Evolutionary conservation across 30 jellyfish, hydroid and myxozoan species (phyloP).

Genomic region (Aurelia sp.): DNA sequence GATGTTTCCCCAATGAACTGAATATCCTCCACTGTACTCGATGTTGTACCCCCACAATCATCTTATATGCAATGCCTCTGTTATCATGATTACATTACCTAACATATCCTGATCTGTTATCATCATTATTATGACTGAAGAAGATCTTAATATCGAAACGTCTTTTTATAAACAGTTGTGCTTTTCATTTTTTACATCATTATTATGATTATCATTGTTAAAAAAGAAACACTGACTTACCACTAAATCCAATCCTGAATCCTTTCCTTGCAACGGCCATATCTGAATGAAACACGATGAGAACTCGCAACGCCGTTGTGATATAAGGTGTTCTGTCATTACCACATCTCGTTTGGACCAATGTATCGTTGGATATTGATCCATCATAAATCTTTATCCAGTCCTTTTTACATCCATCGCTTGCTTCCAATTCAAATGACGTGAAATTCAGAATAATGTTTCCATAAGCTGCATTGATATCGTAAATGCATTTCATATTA

Average conservation of each 20-base stretch:
- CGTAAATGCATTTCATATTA: background rate
- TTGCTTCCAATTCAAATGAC: constrained; percentile 10
- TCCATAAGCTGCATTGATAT: background rate
- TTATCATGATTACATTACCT: too few species aligned
- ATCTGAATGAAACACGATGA: constrained; percentile 9
- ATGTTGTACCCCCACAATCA: too few species aligned
- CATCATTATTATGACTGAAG: too few species aligned
- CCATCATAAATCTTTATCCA: constrained; percentile 20
- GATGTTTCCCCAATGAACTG: too few species aligned
- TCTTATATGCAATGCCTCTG: too few species aligned
- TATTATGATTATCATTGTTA: too few species aligned
- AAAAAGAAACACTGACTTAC: background rate
- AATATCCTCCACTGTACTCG: too few species aligned
- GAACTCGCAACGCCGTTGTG: background rate
- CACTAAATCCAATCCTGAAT: background rate
- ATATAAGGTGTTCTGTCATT: background rate
- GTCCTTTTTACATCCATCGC: constrained; percentile 29
- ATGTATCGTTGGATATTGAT: constrained; percentile 11
- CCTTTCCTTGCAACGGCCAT: background rate
- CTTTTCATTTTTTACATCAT: too few species aligned
- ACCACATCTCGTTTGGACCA: constrained; percentile 27
- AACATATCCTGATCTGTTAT: too few species aligned
- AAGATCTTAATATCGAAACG: too few species aligned
- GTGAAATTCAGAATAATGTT: background rate
- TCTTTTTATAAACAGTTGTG: too few species aligned